phyloP scores from a whole-genome alignment of 1,140 invertebrate genomes.

The Drosophila pseudoananassae region DNA sequence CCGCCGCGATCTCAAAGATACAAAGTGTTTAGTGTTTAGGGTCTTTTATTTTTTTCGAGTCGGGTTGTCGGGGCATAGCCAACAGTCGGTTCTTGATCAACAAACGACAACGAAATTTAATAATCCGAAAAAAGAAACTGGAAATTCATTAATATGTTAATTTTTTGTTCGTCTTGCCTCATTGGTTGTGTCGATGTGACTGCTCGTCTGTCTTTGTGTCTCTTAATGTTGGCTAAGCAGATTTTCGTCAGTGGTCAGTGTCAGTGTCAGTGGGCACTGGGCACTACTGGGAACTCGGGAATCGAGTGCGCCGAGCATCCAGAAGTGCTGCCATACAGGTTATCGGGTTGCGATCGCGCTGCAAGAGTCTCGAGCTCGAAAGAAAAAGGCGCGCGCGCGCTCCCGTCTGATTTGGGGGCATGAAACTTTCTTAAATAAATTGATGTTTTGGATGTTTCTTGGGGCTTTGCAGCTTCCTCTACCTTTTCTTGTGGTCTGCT shows the following conservation, averaged over 20 bases:
- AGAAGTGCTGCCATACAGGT: constrained; percentile 12
- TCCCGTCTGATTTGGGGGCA: too few relatives aligned
- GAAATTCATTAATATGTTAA: constrained; percentile 82
- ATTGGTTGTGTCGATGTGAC: constrained; percentile 45
- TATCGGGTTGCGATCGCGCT: constrained; percentile 44
- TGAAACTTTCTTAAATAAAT: neutral
- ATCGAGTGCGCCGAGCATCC: constrained; percentile 28
- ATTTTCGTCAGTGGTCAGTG: constrained; percentile 32
- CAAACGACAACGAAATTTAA: constrained; percentile 43
- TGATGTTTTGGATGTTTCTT: neutral
- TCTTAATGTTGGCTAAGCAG: constrained; percentile 45
- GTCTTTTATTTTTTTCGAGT: neutral
- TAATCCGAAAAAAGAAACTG: constrained; percentile 65
- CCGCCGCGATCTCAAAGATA: neutral
- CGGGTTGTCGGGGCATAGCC: neutral
- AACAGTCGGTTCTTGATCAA: constrained; percentile 1
- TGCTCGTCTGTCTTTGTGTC: constrained; percentile 14
- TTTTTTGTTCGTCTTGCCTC: constrained; percentile 62
- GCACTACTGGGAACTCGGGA: constrained; percentile 31
- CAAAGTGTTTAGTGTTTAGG: constrained; percentile 1
- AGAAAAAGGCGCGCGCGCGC: constrained; percentile 34
- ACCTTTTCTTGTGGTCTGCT: constrained; percentile 34
- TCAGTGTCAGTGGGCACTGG: constrained; percentile 17
- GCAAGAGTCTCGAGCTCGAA: neutral
- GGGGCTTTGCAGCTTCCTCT: neutral